Conservation (phyloP, 2,113 vertebrate genomes). For the Salminus brasiliensis region DNA sequence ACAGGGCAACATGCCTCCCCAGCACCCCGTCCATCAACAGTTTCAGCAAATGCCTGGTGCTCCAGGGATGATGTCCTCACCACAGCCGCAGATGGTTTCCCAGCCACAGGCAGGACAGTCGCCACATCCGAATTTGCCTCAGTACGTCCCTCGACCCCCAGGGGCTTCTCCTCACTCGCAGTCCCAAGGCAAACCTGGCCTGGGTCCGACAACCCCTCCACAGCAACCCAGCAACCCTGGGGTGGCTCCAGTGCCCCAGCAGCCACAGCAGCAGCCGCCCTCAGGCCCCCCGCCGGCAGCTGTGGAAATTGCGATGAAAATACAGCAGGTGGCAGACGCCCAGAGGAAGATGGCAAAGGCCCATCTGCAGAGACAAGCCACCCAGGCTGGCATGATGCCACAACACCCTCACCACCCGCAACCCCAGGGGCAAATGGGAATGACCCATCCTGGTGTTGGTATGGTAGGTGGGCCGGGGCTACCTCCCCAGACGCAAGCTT, state of each 20-base stretch:
- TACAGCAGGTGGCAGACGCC: conserved; percentile 92
- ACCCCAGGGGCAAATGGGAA: conserved; percentile 81
- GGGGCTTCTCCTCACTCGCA: conserved; percentile 86
- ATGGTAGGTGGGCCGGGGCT: conserved; percentile 78
- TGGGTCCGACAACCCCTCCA: conserved; percentile 85
- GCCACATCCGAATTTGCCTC: conserved; percentile 78
- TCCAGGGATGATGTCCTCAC: conserved; percentile 78
- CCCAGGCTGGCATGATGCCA: conserved; percentile 73
- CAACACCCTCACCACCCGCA: conserved; percentile 85
- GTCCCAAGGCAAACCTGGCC: conserved; percentile 91
- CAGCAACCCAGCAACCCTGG: conserved; percentile 75
- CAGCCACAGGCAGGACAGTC: conserved; percentile 63
- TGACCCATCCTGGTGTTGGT: conserved; percentile 79
- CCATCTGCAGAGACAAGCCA: conserved; percentile 85
- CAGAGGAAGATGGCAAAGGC: conserved; percentile 93
- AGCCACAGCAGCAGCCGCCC: conserved; percentile 62
- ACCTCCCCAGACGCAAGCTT: conserved; percentile 74
- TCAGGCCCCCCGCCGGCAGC: conserved; percentile 93
- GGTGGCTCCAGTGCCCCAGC: conserved; percentile 55
- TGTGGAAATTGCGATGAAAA: conserved; percentile 97
- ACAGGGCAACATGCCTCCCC: conserved; percentile 67
- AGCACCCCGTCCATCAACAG: conserved; percentile 85
- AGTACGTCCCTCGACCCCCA: conserved; percentile 79
- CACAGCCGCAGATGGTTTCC: conserved; percentile 72
- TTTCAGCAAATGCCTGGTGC: conserved; percentile 81